Percentiles rank a stretch among this genome's conserved stretches.
These are phyloP conservation scores for Urocynchramus pylzowi DNA, from an alignment of 2,113 vertebrate genomes.

Conservation along the genomic window DNA sequence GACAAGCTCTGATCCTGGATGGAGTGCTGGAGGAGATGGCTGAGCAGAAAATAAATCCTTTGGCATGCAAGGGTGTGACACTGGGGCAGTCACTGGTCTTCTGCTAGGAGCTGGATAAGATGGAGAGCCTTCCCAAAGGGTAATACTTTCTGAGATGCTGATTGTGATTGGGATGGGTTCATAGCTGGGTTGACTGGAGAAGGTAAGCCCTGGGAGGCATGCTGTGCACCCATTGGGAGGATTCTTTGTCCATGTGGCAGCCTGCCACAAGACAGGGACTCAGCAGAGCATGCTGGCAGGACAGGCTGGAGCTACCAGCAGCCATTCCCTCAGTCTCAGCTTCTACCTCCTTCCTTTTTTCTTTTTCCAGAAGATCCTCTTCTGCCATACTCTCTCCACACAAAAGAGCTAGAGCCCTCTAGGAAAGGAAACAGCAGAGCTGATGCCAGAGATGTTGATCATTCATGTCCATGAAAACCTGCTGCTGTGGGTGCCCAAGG, in stretches of 20 bases:
- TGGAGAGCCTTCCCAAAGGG: background rate
- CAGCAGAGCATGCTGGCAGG: background rate
- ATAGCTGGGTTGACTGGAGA: background rate
- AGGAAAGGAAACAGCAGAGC: background rate
- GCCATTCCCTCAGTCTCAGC: background rate
- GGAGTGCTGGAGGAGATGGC: background rate
- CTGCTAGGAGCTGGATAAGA: background rate
- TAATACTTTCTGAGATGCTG: background rate
- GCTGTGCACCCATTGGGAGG: background rate
- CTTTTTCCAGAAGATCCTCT: background rate
- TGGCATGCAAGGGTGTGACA: background rate
- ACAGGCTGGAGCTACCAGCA: background rate
- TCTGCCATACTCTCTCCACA: background rate
- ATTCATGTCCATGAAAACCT: background rate
- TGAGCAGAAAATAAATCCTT: background rate
- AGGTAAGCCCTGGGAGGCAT: background rate
- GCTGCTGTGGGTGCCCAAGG: background rate
- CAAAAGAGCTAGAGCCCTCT: background rate
- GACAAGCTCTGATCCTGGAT: background rate
- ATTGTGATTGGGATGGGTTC: background rate
- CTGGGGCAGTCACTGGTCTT: background rate
- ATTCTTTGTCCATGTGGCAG: background rate
- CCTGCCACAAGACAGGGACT: background rate
- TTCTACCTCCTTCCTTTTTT: background rate
- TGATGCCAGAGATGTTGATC: background rate